phyloP scores from a whole-genome alignment of 30 jellyfish, hydroid and myxozoan species.

The Chrysaora quinquecirrha region DNA sequence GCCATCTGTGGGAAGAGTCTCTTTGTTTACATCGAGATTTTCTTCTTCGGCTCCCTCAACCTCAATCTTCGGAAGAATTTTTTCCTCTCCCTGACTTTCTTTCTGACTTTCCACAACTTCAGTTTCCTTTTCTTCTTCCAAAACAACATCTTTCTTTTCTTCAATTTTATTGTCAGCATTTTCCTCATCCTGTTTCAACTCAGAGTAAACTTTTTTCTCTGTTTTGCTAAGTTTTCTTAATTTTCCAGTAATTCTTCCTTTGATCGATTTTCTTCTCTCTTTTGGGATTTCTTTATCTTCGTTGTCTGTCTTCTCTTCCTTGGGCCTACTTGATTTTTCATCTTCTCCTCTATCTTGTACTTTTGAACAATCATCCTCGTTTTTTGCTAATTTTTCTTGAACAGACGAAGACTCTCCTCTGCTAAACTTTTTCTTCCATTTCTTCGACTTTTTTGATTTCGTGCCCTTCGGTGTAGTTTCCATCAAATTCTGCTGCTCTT shows the following conservation, averaged over 20 bases:
- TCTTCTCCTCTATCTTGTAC: too few relatives aligned
- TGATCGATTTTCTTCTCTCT: constrained; percentile 26
- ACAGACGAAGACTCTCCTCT: constrained; percentile 28
- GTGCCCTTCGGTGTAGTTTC: constrained; percentile 10
- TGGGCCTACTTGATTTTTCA: constrained; percentile 9
- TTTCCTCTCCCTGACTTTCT: background rate
- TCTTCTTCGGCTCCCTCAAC: background rate
- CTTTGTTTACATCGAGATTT: background rate
- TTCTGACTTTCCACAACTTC: background rate
- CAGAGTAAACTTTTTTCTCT: constrained; percentile 23
- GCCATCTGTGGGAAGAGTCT: background rate
- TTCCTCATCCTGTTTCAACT: background rate
- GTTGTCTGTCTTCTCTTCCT: background rate
- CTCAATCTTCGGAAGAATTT: background rate
- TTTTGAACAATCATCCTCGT: constrained; percentile 13
- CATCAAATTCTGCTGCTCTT: too few relatives aligned
- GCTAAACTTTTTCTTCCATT: constrained; percentile 58
- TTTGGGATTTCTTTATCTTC: background rate
- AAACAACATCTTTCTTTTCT: background rate
- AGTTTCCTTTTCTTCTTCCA: background rate
- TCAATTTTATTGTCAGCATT: background rate
- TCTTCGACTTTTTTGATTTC: constrained; percentile 42
- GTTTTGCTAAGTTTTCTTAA: constrained; percentile 40
- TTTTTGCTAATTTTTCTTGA: constrained; percentile 8
- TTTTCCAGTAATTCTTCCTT: constrained; percentile 35